Evolutionary conservation across 2,888 invertebrate species (phyloP).

Genomic region (Teleogryllus oceanicus): DNA sequence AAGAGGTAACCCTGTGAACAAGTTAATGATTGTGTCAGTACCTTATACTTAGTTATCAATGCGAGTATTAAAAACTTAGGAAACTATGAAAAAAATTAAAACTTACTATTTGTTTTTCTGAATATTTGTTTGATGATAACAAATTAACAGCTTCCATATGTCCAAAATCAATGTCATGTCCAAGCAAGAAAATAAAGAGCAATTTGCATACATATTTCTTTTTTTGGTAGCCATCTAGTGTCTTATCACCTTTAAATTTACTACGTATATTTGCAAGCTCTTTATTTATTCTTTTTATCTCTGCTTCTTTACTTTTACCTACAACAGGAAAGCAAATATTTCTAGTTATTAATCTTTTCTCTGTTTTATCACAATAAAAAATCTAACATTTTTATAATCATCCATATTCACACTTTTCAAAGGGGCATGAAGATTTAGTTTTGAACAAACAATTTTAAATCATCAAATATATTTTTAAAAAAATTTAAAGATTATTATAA

Average conservation of each 20-base stretch:
- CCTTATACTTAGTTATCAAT: too few relatives aligned
- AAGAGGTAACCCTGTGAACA: slow-evolving; percentile 89
- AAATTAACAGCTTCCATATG: slow-evolving; percentile 99
- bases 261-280: slow-evolving; percentile 98
- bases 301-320: slow-evolving; percentile 99
- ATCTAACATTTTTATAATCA: too few relatives aligned
- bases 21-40: slow-evolving; percentile 28
- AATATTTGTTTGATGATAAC: slow-evolving; percentile 98
- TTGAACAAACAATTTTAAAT: too few relatives aligned
- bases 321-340: slow-evolving; percentile 39
- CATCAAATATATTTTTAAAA: too few relatives aligned
- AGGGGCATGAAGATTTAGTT: too few relatives aligned
- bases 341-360: too few relatives aligned
- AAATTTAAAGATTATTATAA: too few relatives aligned
- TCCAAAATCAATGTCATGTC: slow-evolving; percentile 99
- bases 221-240: slow-evolving; percentile 99
- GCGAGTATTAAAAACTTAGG: too few relatives aligned
- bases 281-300: slow-evolving; percentile 99
- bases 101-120: slow-evolving; percentile 98
- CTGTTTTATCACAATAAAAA: too few relatives aligned
- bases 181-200: slow-evolving; percentile 96
- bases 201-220: slow-evolving; percentile 99
- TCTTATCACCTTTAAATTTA: slow-evolving; percentile 99
- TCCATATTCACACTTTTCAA: too few relatives aligned
- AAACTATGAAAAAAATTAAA: neutral